Base-by-base conservation (phyloP, 1,140 invertebrate genomes). In the Danaus plexippus region DNA sequence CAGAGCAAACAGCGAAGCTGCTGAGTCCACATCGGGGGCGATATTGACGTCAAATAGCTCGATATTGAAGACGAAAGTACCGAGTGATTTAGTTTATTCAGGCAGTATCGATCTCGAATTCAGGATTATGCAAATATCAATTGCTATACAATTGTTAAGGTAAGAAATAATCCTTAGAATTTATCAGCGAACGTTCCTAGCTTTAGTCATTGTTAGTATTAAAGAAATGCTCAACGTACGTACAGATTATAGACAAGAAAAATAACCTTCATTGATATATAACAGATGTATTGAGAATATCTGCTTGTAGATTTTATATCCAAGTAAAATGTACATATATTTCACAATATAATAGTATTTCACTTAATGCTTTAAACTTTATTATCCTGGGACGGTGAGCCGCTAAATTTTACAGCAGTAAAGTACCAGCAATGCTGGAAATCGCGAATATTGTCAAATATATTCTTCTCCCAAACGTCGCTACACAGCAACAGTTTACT, bases 31-130 rank as follows among this genome's bases (percentile, higher is more conserved):
- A 64, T 64, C 57, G 48, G 48, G 55, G 13, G 47, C 47, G 56
- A 45, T 61, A 64, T 64, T 55, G 61, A 60, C 41, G 51, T 9
- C 43, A 22, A 32, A 32, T 32, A 32, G 22, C 22, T 32, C 22
- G 22, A 32, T 32, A 32, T 32, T 32, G 22, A 32, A 32, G 22
- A 32, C 22, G 22, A 32, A 32, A 32, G 22, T 32, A 32, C 5
- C 22, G 32, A 60, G 52, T 59, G 62, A 67, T 64, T 67, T 50
- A 57, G 66, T 67, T 67, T 64, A 46, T 57, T 62, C 63, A 64
- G 66, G 66, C 46, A 11, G 47, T 44, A 64, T 67, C 52, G 59
- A 60, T 67, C 46, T 64, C 22, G 15, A 51, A 52, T 57, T 45
- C 47, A 49, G 52, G 15, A 51, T 58, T 52, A 58, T 58, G 56